Conservation (phyloP, 2,113 vertebrate genomes). For the Hepsetus odoe region DNA sequence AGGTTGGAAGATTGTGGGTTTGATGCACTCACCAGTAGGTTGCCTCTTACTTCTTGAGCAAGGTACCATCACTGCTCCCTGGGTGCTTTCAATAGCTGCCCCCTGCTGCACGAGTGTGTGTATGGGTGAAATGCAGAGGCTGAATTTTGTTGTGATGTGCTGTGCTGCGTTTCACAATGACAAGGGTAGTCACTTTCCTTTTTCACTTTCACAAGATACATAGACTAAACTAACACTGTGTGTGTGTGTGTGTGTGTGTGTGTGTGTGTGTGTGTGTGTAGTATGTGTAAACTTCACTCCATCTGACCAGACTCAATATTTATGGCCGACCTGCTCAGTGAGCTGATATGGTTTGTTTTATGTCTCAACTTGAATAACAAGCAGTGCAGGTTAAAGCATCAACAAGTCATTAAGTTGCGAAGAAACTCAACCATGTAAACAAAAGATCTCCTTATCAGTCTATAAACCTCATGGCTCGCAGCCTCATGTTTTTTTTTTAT, state of each 20-base stretch:
- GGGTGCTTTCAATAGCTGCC: too few relatives aligned
- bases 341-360: constrained; percentile 26
- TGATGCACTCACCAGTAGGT: too few relatives aligned
- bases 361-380: constrained; percentile 18
- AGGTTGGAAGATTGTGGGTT: too few relatives aligned
- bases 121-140: too few relatives aligned
- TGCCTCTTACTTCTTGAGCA: too few relatives aligned
- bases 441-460: constrained; percentile 15
- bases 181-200: neutral
- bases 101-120: too few relatives aligned
- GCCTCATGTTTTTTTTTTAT: too few relatives aligned
- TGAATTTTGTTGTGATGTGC: too few relatives aligned
- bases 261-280: constrained; percentile 17
- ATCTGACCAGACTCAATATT: constrained; percentile 63
- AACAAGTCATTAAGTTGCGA: constrained; percentile 5
- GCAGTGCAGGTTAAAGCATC: neutral
- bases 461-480: too few relatives aligned
- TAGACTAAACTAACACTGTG: constrained; percentile 24
- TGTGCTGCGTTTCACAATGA: too few relatives aligned
- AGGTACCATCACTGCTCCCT: too few relatives aligned
- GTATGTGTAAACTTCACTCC: constrained; percentile 24
- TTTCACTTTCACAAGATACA: constrained; percentile 7
- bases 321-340: constrained; percentile 52
- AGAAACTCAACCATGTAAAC: neutral
- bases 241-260: constrained; percentile 4